These are phyloP conservation scores for Arenicola marina DNA, from an alignment of 2,888 invertebrate species.

Conservation along the genomic window DNA sequence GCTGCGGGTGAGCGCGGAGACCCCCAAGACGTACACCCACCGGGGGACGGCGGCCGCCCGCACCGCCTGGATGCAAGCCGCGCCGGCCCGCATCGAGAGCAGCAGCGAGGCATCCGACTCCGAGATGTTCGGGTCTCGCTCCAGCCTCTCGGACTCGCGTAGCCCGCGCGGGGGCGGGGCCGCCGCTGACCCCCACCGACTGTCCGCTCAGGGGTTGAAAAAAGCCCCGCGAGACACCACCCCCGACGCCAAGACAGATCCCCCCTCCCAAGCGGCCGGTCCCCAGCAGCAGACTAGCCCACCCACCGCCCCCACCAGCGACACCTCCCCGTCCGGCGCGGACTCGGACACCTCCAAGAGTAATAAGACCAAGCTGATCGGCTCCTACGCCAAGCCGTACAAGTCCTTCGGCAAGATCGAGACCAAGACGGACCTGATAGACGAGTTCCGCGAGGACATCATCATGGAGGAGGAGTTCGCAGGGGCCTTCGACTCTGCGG, in stretches of 20 bases:
- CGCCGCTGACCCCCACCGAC: slow-evolving; percentile 5
- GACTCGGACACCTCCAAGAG: background rate
- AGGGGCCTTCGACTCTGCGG: background rate
- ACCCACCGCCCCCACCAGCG: background rate
- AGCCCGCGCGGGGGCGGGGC: slow-evolving; percentile 8
- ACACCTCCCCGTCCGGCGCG: background rate
- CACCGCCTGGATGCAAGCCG: slow-evolving; percentile 28
- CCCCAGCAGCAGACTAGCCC: background rate
- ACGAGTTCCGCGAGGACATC: slow-evolving; percentile 21
- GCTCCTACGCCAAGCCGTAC: slow-evolving; percentile 32
- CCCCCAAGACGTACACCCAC: slow-evolving; percentile 33
- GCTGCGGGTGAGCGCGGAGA: slow-evolving; percentile 32
- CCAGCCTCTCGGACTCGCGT: slow-evolving; percentile 9
- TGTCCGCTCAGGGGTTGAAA: too few species aligned
- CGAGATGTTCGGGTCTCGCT: slow-evolving; percentile 23
- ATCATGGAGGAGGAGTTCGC: background rate
- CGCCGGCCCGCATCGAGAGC: slow-evolving; percentile 33
- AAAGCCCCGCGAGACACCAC: background rate
- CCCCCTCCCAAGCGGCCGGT: background rate
- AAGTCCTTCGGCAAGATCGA: slow-evolving; percentile 37
- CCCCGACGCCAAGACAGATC: background rate
- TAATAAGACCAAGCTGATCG: slow-evolving; percentile 11
- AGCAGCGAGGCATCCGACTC: slow-evolving; percentile 35
- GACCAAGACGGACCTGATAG: slow-evolving; percentile 29
- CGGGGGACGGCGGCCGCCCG: slow-evolving; percentile 23